A percentile compares a stretch with the other conserved stretches of the same genome.
Evolutionary conservation across 2,888 invertebrate genomes (phyloP).

Genomic region (Malachius bipustulatus): DNA sequence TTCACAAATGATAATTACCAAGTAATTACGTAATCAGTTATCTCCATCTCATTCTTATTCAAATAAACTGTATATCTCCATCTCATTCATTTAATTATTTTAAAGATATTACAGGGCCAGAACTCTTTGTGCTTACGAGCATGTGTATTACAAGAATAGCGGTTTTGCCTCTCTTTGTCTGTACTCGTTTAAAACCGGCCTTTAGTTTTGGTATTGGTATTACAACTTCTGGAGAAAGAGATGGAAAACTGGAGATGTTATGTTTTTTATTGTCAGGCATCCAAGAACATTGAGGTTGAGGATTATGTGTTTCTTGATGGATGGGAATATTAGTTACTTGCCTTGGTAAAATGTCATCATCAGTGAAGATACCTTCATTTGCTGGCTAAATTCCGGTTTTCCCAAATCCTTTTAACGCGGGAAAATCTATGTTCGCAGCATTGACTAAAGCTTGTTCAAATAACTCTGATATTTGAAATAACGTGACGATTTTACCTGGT

Average conservation of each 20-base stretch:
- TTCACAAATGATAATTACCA: too few species aligned
- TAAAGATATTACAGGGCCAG: too few species aligned
- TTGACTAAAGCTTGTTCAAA: constrained; percentile 21
- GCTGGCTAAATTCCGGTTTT: constrained; percentile 6
- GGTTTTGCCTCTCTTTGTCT: background rate
- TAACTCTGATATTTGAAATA: constrained; percentile 18
- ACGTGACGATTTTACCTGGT: constrained; percentile 22
- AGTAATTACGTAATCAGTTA: too few species aligned
- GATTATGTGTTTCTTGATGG: constrained; percentile 1
- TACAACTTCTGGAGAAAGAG: background rate
- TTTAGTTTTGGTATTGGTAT: background rate
- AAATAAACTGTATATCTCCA: too few species aligned
- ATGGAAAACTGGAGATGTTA: background rate
- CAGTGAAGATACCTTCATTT: constrained; percentile 3
- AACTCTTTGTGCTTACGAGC: too few species aligned
- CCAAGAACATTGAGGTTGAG: background rate
- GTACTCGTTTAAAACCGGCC: background rate
- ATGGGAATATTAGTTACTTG: constrained; percentile 4
- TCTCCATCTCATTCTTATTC: too few species aligned
- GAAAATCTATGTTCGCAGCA: constrained; percentile 21
- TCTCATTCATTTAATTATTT: too few species aligned
- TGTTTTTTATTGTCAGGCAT: background rate
- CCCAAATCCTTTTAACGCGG: constrained; percentile 23
- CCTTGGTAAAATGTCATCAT: constrained; percentile 7
- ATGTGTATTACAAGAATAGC: too few species aligned